Base-by-base conservation (phyloP, 64 coral and sea anemone genomes). In the Orbicella faveolata region DNA sequence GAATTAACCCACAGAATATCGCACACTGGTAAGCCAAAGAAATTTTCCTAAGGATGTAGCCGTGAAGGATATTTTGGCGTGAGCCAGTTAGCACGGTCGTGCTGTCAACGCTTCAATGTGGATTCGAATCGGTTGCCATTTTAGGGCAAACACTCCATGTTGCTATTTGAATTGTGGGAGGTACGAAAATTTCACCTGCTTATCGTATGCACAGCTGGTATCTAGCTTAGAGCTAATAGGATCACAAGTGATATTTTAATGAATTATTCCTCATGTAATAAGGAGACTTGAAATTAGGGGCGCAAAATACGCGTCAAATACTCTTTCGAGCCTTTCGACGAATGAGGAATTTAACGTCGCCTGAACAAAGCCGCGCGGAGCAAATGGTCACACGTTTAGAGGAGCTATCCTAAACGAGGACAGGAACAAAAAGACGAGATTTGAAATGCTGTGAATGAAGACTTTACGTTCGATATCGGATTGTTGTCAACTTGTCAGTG, bases 131-230 rank as follows among this genome's bases (percentile, higher is more conserved):
- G 92, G 70, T 75, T 89, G 92, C 79, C 92, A 76, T 94, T 94
- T 84, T 85, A 85, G 65, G 59, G 80, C 81, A 92, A 96, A 92
- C 81, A 96, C 54, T 84, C 69, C 68, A 74, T 88, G 94, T 96
- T 96, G 90, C 94, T 96, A 90, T 96, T 92, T 96, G 94, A 84
- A 74, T 35, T 82, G 70, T 84, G 80, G 80, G 89, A 63, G 44
- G 75, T 61, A 63, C 19, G 23, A 84, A 63, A 84, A 76, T 30
- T 91, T 91, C 89, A 91, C 89, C 89, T 91, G 89, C 81, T 34
- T 35, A 19, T 6, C 63, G 72, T 81, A 16, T 34, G 82, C 73
- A 91, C 89, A 91, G 89, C 89, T 91, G 89, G 67, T 73, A 85
- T 76, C 61, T 44, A 66, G 53, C 66, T 68, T 54, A 84, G 73